Percentiles rank a stretch among this genome's conserved stretches.
phyloP scores from a whole-genome alignment of 2,888 invertebrate genomes.

The Diogma glabrata region DNA sequence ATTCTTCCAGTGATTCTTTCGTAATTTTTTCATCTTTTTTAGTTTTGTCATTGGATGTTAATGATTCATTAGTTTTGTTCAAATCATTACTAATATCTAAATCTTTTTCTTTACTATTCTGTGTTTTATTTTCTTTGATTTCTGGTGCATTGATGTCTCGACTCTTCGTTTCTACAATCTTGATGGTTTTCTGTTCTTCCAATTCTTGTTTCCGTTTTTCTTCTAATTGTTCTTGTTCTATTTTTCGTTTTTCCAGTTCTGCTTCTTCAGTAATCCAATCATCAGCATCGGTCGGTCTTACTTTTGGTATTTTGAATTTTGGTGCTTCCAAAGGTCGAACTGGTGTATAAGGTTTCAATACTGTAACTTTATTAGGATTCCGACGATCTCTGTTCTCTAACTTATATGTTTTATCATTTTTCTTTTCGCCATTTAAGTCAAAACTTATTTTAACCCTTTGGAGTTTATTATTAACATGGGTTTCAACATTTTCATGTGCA shows the following conservation, averaged over 20 bases:
- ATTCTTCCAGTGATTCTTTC: constrained; percentile 23
- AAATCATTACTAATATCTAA: constrained; percentile 9
- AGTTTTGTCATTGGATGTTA: constrained; percentile 10
- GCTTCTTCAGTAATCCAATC: constrained; percentile 16
- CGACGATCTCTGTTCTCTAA: too few species aligned
- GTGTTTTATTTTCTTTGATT: constrained; percentile 8
- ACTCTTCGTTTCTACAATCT: not conserved
- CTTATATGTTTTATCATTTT: too few species aligned
- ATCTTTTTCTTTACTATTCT: not conserved
- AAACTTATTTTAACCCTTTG: too few species aligned
- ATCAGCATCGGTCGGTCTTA: not conserved
- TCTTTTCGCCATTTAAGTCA: too few species aligned
- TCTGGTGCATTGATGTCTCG: not conserved
- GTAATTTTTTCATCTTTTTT: constrained; percentile 17
- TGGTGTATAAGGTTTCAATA: too few species aligned
- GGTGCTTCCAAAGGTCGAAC: not conserved
- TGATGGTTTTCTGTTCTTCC: not conserved
- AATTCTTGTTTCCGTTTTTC: not conserved
- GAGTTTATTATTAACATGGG: too few species aligned
- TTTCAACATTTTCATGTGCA: too few species aligned
- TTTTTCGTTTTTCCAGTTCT: not conserved
- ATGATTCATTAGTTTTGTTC: not conserved
- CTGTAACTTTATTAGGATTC: not conserved
- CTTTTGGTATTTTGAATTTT: not conserved
- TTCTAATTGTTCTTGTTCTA: not conserved